Evolutionary conservation across 2,797 vertebrate species (phyloP).

Genomic region (Myotis vivesi): DNA sequence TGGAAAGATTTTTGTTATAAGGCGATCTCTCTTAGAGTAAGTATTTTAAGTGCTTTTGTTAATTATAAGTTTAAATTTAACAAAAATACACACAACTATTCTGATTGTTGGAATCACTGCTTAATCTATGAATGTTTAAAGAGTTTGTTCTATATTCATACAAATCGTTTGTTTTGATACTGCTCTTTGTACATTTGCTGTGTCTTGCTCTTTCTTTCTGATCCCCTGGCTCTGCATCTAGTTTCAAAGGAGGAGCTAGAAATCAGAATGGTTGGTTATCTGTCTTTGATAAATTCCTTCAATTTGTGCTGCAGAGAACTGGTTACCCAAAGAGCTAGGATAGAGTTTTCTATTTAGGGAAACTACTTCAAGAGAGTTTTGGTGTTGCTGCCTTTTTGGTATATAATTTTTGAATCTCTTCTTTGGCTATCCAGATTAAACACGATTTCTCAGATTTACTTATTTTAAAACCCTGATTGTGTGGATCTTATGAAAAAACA

Average conservation of each 20-base stretch:
- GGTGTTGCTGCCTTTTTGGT: not conserved
- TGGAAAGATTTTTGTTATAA: constrained; percentile 92
- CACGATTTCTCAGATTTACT: not conserved
- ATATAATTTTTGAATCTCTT: not conserved
- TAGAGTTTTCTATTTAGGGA: not conserved
- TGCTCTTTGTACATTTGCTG: not conserved
- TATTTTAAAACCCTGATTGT: not conserved
- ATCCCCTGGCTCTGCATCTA: not conserved
- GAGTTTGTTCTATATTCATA: not conserved
- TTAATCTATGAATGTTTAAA: not conserved
- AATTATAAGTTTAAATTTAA: constrained; percentile 16
- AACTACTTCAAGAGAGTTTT: not conserved
- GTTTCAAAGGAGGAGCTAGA: not conserved
- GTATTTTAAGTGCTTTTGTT: constrained; percentile 76
- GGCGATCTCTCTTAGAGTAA: constrained; percentile 96
- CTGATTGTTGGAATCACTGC: not conserved
- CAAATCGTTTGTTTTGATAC: not conserved
- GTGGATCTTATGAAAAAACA: not conserved
- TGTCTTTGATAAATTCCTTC: constrained; percentile 7
- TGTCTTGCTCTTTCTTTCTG: not conserved
- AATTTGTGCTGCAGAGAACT: not conserved
- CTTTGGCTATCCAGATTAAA: not conserved
- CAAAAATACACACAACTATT: not conserved
- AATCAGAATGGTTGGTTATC: not conserved
- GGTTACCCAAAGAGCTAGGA: not conserved